Evolutionary conservation across 2,888 invertebrate genomes (phyloP).

Genomic region (Eristalis intricaria): DNA sequence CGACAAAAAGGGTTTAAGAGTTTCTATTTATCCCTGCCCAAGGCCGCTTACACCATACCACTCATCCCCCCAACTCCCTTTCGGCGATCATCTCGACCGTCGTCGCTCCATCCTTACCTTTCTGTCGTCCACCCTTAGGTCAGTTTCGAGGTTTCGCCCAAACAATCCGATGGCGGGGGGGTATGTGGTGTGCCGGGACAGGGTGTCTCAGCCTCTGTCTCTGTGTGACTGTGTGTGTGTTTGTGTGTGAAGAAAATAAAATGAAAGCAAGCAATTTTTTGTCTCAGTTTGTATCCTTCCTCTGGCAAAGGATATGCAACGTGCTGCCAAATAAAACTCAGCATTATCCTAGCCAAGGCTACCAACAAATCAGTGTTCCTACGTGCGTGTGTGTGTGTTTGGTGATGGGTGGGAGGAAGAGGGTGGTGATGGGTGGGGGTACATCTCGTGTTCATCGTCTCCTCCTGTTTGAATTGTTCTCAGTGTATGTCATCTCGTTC

Average conservation of each 20-base stretch:
- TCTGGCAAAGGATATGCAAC: not conserved
- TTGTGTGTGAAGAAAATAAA: not conserved
- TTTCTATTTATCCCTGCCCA: not conserved
- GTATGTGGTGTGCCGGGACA: too few species aligned
- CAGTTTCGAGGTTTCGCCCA: not conserved
- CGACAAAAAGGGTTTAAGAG: conserved; percentile 5
- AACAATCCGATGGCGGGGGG: not conserved
- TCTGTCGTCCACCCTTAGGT: conserved; percentile 1
- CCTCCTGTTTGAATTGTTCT: conserved; percentile 25
- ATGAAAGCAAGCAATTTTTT: not conserved
- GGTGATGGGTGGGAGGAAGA: not conserved
- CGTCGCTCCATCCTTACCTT: not conserved
- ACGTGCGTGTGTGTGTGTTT: not conserved
- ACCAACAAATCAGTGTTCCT: not conserved
- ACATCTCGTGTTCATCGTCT: not conserved
- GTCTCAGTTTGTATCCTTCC: not conserved
- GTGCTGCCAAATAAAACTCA: conserved; percentile 39
- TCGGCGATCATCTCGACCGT: not conserved
- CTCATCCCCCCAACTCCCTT: not conserved
- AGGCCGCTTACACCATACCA: not conserved
- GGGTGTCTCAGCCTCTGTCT: too few species aligned
- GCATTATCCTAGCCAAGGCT: conserved; percentile 43
- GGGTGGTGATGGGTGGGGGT: not conserved
- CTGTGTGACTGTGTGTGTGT: not conserved
- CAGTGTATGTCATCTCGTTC: not conserved